Base-by-base conservation (phyloP, 1,140 invertebrate species). In the Proctacanthus coquilletti region DNA sequence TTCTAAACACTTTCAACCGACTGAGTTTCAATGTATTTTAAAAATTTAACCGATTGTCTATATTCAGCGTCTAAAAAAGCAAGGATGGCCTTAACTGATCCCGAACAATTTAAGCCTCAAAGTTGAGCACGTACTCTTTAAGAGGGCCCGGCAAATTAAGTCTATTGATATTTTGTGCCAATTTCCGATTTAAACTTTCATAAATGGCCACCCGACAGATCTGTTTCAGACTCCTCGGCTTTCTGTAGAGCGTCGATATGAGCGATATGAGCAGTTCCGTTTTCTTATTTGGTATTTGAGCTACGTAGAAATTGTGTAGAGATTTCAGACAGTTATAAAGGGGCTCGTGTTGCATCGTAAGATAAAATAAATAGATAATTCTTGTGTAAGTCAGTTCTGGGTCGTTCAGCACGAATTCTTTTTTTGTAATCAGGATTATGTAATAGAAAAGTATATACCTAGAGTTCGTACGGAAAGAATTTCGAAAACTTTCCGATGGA, bases 51-150 rank as follows among this genome's bases (percentile, higher is more conserved):
- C n/a, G n/a, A n/a, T n/a, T n/a, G n/a, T n/a, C n/a, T n/a, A n/a
- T n/a, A n/a, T n/a, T n/a, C n/a, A n/a, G n/a, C n/a, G n/a, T n/a
- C n/a, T n/a, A n/a, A n/a, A n/a, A n/a, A n/a, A n/a, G n/a, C n/a
- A n/a, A n/a, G n/a, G n/a, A n/a, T n/a, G n/a, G n/a, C n/a, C n/a
- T n/a, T n/a, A n/a, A n/a, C n/a, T n/a, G n/a, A n/a, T n/a, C n/a
- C n/a, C n/a, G n/a, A n/a, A n/a, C n/a, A 38, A 42, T 49, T 65
- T 64, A 70, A 47, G 68, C 66, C 45, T 77, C 72, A 55, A 77
- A 79, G 54, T 73, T 74, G 39, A 79, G 53, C 30, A 81, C 53
- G 52, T 81, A 81, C 42, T 80, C 76, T 55, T 75, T 78, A 3
- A 81, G 60, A 21, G 68, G 61, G 34, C 62, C 62, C 2, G 77